Conservation (phyloP, 1,140 invertebrate genomes). For the Vanessa atalanta region DNA sequence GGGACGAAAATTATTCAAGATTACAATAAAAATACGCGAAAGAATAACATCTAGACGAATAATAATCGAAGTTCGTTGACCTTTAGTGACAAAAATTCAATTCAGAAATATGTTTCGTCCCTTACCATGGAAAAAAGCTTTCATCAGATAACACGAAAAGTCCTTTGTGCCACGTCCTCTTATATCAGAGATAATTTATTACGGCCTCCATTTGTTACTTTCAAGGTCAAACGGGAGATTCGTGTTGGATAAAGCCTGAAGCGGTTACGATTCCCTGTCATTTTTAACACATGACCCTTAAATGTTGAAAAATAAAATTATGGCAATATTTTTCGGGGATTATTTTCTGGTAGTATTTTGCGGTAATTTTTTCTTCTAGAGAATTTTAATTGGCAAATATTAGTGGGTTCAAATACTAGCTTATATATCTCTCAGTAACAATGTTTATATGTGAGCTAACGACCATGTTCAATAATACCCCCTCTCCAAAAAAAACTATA, state of each 20-base stretch:
- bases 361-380: too few relatives aligned
- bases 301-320: background rate
- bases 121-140: background rate
- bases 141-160: background rate
- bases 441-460: too few relatives aligned
- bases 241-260: background rate
- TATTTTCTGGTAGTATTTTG: too few relatives aligned
- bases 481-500: too few relatives aligned
- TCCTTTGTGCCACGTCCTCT: conserved; percentile 1
- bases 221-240: conserved; percentile 2
- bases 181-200: conserved; percentile 9
- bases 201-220: background rate
- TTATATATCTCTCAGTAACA: too few relatives aligned
- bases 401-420: too few relatives aligned
- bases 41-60: too few relatives aligned
- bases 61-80: background rate
- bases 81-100: conserved; percentile 5
- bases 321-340: too few relatives aligned
- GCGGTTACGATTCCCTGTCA: background rate
- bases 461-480: too few relatives aligned
- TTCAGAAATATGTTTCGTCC: background rate
- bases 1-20: too few relatives aligned
- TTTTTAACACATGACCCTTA: background rate
- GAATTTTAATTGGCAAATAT: too few relatives aligned
- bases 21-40: too few relatives aligned